Percentiles rank a stretch among this genome's conserved stretches.
Evolutionary conservation across 2,888 invertebrate genomes (phyloP).

Genomic region (Lagria hirta): DNA sequence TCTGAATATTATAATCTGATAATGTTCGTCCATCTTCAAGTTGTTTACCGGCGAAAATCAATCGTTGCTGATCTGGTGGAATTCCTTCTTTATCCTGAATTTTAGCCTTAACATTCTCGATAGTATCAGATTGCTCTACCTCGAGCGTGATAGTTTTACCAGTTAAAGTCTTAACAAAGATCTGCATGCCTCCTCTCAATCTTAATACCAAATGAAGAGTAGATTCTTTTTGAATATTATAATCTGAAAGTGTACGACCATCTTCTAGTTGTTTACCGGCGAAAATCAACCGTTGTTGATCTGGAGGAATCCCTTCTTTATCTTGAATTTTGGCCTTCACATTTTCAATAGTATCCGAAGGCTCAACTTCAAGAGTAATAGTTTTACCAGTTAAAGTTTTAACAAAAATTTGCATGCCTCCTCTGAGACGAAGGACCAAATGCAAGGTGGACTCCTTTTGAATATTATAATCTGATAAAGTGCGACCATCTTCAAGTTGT

Average conservation of each 20-base stretch:
- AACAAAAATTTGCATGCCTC: conserved; percentile 87
- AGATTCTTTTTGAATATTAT: conserved; percentile 93
- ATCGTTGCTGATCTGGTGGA: conserved; percentile 63
- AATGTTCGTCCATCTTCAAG: conserved; percentile 87
- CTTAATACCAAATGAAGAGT: conserved; percentile 92
- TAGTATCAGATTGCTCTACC: conserved; percentile 88
- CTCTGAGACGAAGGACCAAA: conserved; percentile 79
- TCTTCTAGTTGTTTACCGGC: conserved; percentile 93
- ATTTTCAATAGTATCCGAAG: conserved; percentile 91
- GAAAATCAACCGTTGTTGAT: conserved; percentile 86
- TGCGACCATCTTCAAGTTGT: conserved; percentile 62
- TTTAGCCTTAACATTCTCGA: conserved; percentile 92
- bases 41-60: conserved; percentile 94
- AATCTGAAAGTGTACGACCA: conserved; percentile 89
- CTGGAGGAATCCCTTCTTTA: conserved; percentile 87
- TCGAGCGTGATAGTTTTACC: conserved; percentile 92
- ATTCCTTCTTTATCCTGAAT: conserved; percentile 71
- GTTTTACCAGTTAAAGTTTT: conserved; percentile 92
- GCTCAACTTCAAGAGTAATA: conserved; percentile 87
- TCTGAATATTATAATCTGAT: conserved; percentile 93
- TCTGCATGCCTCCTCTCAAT: conserved; percentile 96
- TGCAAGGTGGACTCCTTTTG: conserved; percentile 78
- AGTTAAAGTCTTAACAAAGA: conserved; percentile 92
- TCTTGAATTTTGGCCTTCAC: conserved; percentile 91
- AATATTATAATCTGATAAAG: conserved; percentile 45